Percentiles rank a stretch among this genome's conserved stretches.
Evolutionary conservation across 2,888 invertebrate species (phyloP).

Genomic region (Calliopum simillimum): DNA sequence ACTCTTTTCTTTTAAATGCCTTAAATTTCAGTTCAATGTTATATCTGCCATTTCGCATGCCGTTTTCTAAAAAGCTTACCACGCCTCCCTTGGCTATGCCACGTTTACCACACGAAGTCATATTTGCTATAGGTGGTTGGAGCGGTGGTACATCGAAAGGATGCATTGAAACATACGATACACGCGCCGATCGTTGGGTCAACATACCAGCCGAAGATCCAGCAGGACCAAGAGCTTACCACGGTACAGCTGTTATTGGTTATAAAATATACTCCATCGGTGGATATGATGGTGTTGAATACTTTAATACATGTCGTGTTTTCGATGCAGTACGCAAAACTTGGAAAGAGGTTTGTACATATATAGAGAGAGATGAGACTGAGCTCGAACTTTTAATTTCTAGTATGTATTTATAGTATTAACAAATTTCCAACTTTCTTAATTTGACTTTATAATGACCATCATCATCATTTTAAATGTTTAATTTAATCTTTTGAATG

Average conservation of each 20-base stretch:
- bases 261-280: slow-evolving; percentile 90
- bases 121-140: slow-evolving; percentile 88
- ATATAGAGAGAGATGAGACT: too few species aligned
- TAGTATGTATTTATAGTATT: too few species aligned
- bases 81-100: slow-evolving; percentile 87
- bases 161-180: slow-evolving; percentile 90
- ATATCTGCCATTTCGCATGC: slow-evolving; percentile 49
- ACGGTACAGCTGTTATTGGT: slow-evolving; percentile 91
- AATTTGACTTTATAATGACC: slow-evolving; percentile 11
- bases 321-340: slow-evolving; percentile 86
- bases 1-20: background rate
- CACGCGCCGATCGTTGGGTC: slow-evolving; percentile 90
- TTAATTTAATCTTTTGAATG: background rate
- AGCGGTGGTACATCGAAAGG: slow-evolving; percentile 71
- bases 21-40: slow-evolving; percentile 44
- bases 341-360: slow-evolving; percentile 81
- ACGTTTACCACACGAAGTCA: slow-evolving; percentile 87
- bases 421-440: too few species aligned
- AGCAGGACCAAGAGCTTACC: slow-evolving; percentile 89
- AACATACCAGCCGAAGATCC: slow-evolving; percentile 77
- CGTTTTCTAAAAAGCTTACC: slow-evolving; percentile 66
- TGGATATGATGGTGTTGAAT: slow-evolving; percentile 86
- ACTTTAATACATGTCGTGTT: slow-evolving; percentile 87
- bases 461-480: background rate
- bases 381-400: background rate